phyloP scores from a whole-genome alignment of 2,888 invertebrate species.

The Limnephilus auricula region DNA sequence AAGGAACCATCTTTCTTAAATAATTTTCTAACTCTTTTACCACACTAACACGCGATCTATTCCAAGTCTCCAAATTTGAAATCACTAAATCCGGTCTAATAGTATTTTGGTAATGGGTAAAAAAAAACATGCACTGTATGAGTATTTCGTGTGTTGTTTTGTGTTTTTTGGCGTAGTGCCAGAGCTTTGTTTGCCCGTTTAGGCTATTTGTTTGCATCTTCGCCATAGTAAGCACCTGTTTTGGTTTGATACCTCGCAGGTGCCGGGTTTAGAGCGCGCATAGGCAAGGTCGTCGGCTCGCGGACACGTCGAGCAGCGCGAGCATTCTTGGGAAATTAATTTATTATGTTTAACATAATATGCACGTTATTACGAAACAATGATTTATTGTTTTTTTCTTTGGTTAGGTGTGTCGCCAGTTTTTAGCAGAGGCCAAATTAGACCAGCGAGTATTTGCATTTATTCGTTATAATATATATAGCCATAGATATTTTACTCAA shows the following conservation, averaged over 20 bases:
- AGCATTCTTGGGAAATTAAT: conserved; percentile 29
- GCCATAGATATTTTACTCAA: too few relatives aligned
- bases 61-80: neutral
- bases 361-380: neutral
- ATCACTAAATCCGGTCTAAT: neutral
- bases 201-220: conserved; percentile 19
- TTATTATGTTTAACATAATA: conserved; percentile 22
- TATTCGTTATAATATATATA: neutral
- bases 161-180: conserved; percentile 21
- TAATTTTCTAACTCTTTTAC: neutral
- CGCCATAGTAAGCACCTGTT: conserved; percentile 52
- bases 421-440: neutral
- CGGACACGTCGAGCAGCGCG: conserved; percentile 39
- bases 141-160: neutral
- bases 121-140: neutral
- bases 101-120: neutral
- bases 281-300: conserved; percentile 66
- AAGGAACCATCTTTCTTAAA: neutral
- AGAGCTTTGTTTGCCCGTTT: conserved; percentile 2
- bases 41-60: neutral
- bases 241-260: conserved; percentile 45
- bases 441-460: neutral
- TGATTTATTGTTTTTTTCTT: neutral
- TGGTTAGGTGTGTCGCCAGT: neutral
- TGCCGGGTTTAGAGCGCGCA: conserved; percentile 55